Percentiles rank a stretch among this genome's conserved stretches.
phyloP scores from a whole-genome alignment of 2,113 vertebrate species.

The Irena cyanogastra region DNA sequence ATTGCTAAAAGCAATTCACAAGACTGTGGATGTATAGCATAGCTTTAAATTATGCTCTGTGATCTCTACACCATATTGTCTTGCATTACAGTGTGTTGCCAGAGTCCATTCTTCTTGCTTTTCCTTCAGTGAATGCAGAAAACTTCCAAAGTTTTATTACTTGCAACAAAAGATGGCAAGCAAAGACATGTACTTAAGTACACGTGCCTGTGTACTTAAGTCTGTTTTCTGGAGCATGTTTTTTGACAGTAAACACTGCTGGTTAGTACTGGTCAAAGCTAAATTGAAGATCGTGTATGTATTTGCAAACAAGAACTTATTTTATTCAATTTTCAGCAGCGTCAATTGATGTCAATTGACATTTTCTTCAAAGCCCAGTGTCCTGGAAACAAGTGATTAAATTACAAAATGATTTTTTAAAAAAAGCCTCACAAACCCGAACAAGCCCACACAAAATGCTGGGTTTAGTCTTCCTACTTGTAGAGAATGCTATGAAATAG shows the following conservation, averaged over 20 bases:
- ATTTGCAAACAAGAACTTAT: not conserved
- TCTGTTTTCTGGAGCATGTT: not conserved
- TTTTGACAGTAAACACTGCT: not conserved
- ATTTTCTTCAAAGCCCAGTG: not conserved
- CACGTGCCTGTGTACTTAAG: not conserved
- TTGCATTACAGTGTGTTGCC: not conserved
- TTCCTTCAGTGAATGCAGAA: not conserved
- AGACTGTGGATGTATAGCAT: not conserved
- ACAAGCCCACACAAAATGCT: conserved; percentile 17
- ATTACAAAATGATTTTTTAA: not conserved
- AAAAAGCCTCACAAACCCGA: not conserved
- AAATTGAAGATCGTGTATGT: not conserved
- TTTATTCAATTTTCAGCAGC: not conserved
- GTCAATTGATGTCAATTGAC: not conserved
- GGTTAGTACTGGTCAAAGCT: not conserved
- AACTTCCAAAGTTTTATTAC: not conserved
- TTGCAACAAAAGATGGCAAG: not conserved
- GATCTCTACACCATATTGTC: not conserved
- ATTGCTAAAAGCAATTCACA: not conserved
- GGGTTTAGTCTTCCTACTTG: not conserved
- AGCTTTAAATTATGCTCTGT: not conserved
- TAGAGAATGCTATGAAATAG: not conserved
- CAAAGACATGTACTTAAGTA: not conserved
- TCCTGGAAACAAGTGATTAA: not conserved
- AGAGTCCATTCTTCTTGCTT: not conserved